These are phyloP conservation scores for Clamator glandarius DNA, from an alignment of 2,797 vertebrate species.

Conservation along the genomic window DNA sequence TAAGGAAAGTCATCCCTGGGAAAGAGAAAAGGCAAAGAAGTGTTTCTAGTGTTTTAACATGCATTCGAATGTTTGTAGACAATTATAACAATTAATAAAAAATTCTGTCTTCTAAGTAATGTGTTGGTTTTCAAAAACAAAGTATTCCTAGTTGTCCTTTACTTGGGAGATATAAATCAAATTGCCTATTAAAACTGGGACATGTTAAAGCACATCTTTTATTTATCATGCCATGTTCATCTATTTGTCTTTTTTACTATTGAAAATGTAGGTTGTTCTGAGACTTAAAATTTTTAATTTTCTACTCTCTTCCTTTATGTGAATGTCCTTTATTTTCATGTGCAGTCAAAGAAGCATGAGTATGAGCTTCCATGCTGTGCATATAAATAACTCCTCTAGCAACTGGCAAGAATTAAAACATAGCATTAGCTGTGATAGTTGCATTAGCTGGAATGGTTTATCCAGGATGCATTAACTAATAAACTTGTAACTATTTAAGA, in stretches of 20 bases:
- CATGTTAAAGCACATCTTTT: conserved; percentile 15
- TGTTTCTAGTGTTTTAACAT: conserved; percentile 23
- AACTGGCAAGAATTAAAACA: conserved; percentile 71
- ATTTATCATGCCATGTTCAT: conserved; percentile 11
- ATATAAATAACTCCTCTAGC: conserved; percentile 68
- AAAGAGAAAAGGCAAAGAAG: not conserved
- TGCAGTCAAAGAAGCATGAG: conserved; percentile 63
- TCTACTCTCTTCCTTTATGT: conserved; percentile 59
- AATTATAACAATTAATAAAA: conserved; percentile 33
- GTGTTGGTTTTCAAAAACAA: not conserved
- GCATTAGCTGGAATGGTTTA: conserved; percentile 57
- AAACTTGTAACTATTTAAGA: conserved; percentile 65
- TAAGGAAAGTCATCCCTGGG: not conserved
- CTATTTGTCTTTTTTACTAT: conserved; percentile 38
- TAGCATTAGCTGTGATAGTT: conserved; percentile 5
- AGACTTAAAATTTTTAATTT: conserved; percentile 67
- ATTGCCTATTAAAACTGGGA: not conserved
- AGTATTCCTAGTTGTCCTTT: not conserved
- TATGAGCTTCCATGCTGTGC: conserved; percentile 72
- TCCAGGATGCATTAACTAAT: conserved; percentile 39
- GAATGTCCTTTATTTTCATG: conserved; percentile 68
- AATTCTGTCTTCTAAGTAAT: not conserved
- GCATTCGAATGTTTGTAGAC: conserved; percentile 19
- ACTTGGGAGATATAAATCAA: conserved; percentile 16
- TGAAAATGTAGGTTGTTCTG: conserved; percentile 43